These are phyloP conservation scores for Hyposoter dolosus DNA, from an alignment of 2,888 invertebrate genomes.

Conservation along the genomic window DNA sequence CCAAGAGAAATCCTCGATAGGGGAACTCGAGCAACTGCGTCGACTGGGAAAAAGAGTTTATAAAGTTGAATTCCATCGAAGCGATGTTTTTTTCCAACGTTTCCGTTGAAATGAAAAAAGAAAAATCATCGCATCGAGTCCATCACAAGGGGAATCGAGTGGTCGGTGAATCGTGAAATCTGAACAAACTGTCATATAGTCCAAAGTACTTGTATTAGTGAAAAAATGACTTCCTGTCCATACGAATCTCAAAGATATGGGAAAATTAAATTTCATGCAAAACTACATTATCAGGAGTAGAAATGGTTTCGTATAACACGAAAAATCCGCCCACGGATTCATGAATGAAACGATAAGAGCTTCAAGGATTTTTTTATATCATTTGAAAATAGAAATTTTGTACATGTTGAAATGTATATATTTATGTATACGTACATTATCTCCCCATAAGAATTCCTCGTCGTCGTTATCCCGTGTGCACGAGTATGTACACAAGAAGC, in stretches of 20 bases:
- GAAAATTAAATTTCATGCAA: background rate
- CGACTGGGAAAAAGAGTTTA: conserved; percentile 13
- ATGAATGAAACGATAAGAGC: conserved; percentile 55
- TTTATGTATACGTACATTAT: conserved; percentile 12
- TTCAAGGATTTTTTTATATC: conserved; percentile 9
- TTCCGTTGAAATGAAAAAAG: background rate
- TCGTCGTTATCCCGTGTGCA: conserved; percentile 33
- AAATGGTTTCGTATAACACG: background rate
- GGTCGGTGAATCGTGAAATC: background rate
- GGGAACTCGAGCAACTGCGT: conserved; percentile 1
- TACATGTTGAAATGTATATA: background rate
- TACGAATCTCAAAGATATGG: background rate
- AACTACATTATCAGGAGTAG: background rate
- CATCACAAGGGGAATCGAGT: background rate
- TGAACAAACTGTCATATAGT: background rate
- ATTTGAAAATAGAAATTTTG: background rate
- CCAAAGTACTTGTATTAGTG: background rate
- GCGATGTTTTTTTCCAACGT: conserved; percentile 3
- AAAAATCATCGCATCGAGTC: background rate
- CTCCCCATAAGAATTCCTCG: conserved; percentile 14
- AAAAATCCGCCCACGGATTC: conserved; percentile 7
- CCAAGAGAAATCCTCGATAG: conserved; percentile 33
- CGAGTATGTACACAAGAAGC: conserved; percentile 26
- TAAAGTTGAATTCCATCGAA: conserved; percentile 9
- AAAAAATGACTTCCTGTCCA: background rate